Conservation (phyloP, 2,888 invertebrate species). For the Didymodactylos carnosus region DNA sequence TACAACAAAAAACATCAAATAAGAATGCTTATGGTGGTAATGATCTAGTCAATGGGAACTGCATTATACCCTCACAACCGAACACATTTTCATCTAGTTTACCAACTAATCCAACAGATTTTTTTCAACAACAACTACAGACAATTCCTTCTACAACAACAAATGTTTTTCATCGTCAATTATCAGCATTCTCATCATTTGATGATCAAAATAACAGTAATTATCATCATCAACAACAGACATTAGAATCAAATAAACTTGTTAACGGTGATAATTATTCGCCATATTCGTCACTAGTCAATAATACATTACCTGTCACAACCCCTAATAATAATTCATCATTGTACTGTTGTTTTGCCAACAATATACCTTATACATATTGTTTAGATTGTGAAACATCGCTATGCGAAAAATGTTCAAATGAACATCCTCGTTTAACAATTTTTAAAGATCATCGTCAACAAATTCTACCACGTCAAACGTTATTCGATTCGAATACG, state of each 20-base stretch:
- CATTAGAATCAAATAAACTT: too few relatives aligned
- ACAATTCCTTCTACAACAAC: too few relatives aligned
- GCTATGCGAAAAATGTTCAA: constrained; percentile 4
- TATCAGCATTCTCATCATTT: not conserved
- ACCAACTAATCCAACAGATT: not conserved
- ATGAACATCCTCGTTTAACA: not conserved
- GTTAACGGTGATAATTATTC: too few relatives aligned
- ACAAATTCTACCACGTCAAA: too few relatives aligned
- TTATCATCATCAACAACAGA: not conserved
- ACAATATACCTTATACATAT: not conserved
- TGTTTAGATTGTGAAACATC: constrained; percentile 9
- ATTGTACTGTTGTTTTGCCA: not conserved
- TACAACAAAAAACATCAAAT: too few relatives aligned
- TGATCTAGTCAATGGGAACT: too few relatives aligned
- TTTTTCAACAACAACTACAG: not conserved
- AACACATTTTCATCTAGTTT: not conserved
- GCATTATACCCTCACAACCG: too few relatives aligned
- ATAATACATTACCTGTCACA: not conserved
- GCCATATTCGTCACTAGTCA: too few relatives aligned
- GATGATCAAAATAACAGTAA: too few relatives aligned
- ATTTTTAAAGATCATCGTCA: constrained; percentile 9
- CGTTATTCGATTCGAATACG: too few relatives aligned
- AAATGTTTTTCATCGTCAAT: not conserved
- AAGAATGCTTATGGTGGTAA: too few relatives aligned
- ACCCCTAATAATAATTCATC: not conserved